phyloP scores from a whole-genome alignment of 2,113 vertebrate species.

The Rhineura floridana region DNA sequence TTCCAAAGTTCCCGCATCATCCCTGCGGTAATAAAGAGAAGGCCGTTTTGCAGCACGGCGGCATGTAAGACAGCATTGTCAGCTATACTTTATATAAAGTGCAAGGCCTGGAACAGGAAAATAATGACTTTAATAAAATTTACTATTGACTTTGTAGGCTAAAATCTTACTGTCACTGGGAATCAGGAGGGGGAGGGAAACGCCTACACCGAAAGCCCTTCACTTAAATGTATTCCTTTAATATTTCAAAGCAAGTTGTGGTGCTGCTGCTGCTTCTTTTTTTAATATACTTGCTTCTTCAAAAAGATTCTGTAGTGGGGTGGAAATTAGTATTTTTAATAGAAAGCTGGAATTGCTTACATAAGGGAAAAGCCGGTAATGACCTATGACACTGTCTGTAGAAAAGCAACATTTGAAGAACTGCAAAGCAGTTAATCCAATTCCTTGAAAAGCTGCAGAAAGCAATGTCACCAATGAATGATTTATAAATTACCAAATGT shows the following conservation, averaged over 20 bases:
- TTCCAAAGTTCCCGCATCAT: slow-evolving; percentile 77
- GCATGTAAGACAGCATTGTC: slow-evolving; percentile 81
- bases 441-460: slow-evolving; percentile 77
- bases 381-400: slow-evolving; percentile 77
- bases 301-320: slow-evolving; percentile 74
- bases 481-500: slow-evolving; percentile 80
- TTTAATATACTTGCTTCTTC: slow-evolving; percentile 78
- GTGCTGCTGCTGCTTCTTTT: slow-evolving; percentile 55
- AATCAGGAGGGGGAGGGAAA: slow-evolving; percentile 73
- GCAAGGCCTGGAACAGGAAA: slow-evolving; percentile 78
- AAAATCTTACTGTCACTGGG: slow-evolving; percentile 83
- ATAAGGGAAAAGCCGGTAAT: slow-evolving; percentile 79
- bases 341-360: slow-evolving; percentile 79
- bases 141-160: slow-evolving; percentile 85
- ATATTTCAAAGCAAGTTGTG: slow-evolving; percentile 84
- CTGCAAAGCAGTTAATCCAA: slow-evolving; percentile 73
- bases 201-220: slow-evolving; percentile 78
- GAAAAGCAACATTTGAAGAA: slow-evolving; percentile 76
- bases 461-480: slow-evolving; percentile 78
- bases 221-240: slow-evolving; percentile 86
- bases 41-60: slow-evolving; percentile 84
- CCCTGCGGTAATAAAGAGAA: slow-evolving; percentile 93
- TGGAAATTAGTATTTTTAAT: slow-evolving; percentile 86
- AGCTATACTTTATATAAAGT: slow-evolving; percentile 83
- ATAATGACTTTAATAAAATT: slow-evolving; percentile 89